Evolutionary conservation across 2,113 vertebrate species (phyloP).

Genomic region (Perca fluviatilis): DNA sequence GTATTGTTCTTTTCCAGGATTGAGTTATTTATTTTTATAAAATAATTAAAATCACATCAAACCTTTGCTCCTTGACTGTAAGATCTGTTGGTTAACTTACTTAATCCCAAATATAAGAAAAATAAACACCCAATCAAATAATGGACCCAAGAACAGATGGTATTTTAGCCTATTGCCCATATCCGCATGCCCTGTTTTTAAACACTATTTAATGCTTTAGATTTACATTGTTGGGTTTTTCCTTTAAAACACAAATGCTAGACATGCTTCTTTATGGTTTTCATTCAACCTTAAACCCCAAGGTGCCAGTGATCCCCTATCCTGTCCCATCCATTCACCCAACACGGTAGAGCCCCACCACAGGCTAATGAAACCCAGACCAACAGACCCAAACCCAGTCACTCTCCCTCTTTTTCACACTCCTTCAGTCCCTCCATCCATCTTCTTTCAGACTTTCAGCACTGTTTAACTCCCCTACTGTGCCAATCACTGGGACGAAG

Average conservation of each 20-base stretch:
- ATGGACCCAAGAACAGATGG: not conserved
- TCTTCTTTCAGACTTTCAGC: conserved; percentile 74
- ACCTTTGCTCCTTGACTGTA: conserved; percentile 1
- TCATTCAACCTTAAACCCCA: conserved; percentile 66
- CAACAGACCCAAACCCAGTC: conserved; percentile 35
- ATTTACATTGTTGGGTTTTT: not conserved
- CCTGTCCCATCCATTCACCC: conserved; percentile 64
- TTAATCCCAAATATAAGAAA: not conserved
- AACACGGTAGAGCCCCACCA: conserved; percentile 52
- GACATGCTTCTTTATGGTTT: conserved; percentile 36
- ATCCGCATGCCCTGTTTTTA: conserved; percentile 1
- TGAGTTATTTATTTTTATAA: not conserved
- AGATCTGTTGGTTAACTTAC: not conserved
- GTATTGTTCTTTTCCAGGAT: not conserved
- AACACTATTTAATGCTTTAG: not conserved
- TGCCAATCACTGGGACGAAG: conserved; percentile 48
- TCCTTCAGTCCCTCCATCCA: conserved; percentile 68
- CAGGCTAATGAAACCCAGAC: conserved; percentile 76
- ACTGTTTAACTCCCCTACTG: conserved; percentile 59
- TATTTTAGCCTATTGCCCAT: not conserved
- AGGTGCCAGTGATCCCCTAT: conserved; percentile 58
- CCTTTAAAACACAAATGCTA: conserved; percentile 23
- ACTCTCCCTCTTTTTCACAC: conserved; percentile 64
- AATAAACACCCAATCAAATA: not conserved
- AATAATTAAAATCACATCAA: not conserved